Evolutionary conservation across 2,888 invertebrate species (phyloP).

Genomic region (Aphidius colemani): DNA sequence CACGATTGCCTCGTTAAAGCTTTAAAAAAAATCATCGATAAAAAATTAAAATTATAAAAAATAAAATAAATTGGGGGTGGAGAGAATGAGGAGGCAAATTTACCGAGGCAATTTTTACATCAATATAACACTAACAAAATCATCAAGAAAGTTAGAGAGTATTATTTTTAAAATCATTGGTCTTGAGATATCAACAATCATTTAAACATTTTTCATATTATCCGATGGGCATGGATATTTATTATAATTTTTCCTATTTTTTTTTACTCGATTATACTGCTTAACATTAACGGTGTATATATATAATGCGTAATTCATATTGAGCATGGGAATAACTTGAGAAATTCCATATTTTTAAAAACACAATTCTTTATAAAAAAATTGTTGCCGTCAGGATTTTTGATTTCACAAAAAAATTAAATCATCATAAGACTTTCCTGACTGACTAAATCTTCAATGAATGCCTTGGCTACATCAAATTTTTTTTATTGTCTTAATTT

Average conservation of each 20-base stretch:
- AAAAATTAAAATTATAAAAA: neutral
- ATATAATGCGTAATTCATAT: constrained; percentile 21
- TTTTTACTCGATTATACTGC: constrained; percentile 42
- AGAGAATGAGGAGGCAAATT: neutral
- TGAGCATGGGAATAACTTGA: constrained; percentile 19
- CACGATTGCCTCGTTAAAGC: constrained; percentile 56
- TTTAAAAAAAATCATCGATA: constrained; percentile 40
- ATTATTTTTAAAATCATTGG: constrained; percentile 23
- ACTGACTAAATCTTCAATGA: too few species aligned
- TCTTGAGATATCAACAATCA: constrained; percentile 13
- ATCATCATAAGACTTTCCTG: too few species aligned
- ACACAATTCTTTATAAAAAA: too few species aligned
- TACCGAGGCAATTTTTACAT: neutral
- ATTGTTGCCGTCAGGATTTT: too few species aligned
- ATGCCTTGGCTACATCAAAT: too few species aligned
- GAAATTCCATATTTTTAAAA: neutral
- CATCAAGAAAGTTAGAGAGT: constrained; percentile 17
- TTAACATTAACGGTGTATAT: constrained; percentile 37
- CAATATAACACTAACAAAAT: constrained; percentile 18
- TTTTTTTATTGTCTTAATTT: too few species aligned
- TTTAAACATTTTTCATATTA: constrained; percentile 20
- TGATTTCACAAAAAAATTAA: too few species aligned
- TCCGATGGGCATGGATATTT: constrained; percentile 20
- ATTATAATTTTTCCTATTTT: too few species aligned
- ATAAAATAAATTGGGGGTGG: constrained; percentile 5